Evolutionary conservation across 2,888 invertebrate species (phyloP), one percentile per base, ranked within the genome.

Genomic region (Hofmannophila pseudospretella): DNA sequence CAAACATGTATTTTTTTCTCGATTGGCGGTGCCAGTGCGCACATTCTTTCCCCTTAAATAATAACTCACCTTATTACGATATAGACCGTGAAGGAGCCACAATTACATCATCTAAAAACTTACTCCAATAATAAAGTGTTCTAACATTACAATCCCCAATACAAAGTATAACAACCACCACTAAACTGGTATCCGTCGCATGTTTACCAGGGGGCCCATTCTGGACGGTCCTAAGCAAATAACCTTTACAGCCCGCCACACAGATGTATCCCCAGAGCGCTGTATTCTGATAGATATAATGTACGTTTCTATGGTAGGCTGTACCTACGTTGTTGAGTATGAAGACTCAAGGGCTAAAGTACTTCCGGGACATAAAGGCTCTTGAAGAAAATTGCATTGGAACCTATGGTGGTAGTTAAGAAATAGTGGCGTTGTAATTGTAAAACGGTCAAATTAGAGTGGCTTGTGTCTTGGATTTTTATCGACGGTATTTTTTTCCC

Each of bases 161-260:
- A 23, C 3, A 23, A 8, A 11, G 4, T 27, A 11, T 27, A 11
- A 27, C 27, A 7, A 30, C 22, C 8, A 22, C 20, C 32, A 8
- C n/a, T 32, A 13, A 12, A 10, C 23, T 5, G n/a, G 23, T 22
- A 13, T 32, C 16, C 29, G 11, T 31, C 20, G 16, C 22, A 22
- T 32, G 32, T 62, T 65, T 66, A 51, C 43, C 22, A 42, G 50
- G 20, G 14, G 29, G n/a, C 20, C 32, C 19, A 32, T 32, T 22
- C 32, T 12, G 10, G 7, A 10, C 23, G 4, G 60, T 62, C 71
- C 71, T 69, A 67, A 63, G 43, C 51, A 67, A 71, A 71, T 58
- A 65, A 28, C 44, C 44, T 42, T 32, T 34, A 45, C 45, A 39
- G 23, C n/a, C 7, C 16, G 16, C 16, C 14, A 14, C 16, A 16